Evolutionary conservation across 1,140 invertebrate genomes (phyloP).

Genomic region (Euschistus heros): DNA sequence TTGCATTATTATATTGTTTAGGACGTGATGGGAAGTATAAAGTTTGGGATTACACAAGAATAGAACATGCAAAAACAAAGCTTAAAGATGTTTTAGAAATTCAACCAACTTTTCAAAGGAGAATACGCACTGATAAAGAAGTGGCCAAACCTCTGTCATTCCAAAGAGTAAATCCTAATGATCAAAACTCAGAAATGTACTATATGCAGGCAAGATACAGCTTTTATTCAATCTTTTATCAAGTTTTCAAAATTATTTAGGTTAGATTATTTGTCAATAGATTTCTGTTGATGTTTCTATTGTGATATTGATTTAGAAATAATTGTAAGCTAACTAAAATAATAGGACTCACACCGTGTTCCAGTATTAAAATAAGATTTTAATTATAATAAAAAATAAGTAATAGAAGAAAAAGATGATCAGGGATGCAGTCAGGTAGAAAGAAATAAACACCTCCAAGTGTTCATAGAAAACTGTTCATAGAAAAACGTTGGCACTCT

Average conservation of each 20-base stretch:
- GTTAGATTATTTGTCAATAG: not conserved
- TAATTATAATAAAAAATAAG: too few species aligned
- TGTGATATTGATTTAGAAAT: not conserved
- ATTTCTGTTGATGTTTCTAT: not conserved
- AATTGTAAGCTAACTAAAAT: not conserved
- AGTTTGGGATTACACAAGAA: constrained; percentile 78
- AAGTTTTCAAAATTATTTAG: too few species aligned
- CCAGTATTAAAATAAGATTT: too few species aligned
- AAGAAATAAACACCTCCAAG: too few species aligned
- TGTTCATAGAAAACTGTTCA: too few species aligned
- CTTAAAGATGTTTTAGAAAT: constrained; percentile 64
- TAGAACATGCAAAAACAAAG: constrained; percentile 66
- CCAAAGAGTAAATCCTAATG: constrained; percentile 39
- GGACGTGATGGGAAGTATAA: constrained; percentile 71
- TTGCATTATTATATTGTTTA: not conserved
- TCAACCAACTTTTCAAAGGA: constrained; percentile 69
- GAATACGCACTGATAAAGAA: constrained; percentile 36
- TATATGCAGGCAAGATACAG: not conserved
- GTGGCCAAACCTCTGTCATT: constrained; percentile 42
- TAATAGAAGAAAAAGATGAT: too few species aligned
- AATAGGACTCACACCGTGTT: too few species aligned
- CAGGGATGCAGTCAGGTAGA: too few species aligned
- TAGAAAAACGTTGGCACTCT: too few species aligned
- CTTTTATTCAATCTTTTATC: too few species aligned
- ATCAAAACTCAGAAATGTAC: constrained; percentile 18